These are phyloP conservation scores for Tyto alba DNA, from an alignment of 2,113 vertebrate species.

Conservation along the genomic window DNA sequence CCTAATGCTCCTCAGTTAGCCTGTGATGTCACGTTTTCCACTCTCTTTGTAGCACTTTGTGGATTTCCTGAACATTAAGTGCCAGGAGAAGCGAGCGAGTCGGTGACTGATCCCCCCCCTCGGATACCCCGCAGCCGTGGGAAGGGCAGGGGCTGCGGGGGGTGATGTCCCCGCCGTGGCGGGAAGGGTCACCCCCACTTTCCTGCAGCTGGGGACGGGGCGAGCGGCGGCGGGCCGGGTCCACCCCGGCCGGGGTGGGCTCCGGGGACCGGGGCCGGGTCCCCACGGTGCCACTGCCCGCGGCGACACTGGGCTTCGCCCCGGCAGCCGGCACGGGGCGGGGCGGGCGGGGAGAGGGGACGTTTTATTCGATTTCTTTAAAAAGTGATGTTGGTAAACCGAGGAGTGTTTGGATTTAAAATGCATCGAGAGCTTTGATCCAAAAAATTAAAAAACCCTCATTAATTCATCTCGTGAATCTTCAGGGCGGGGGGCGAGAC, in stretches of 20 bases:
- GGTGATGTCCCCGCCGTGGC: neutral
- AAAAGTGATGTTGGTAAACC: neutral
- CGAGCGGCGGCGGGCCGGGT: neutral
- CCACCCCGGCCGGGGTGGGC: neutral
- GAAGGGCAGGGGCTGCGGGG: neutral
- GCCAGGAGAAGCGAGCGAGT: neutral
- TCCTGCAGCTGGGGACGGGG: neutral
- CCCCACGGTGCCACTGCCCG: neutral
- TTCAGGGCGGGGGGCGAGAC: neutral
- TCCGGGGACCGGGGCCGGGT: neutral
- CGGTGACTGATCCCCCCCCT: neutral
- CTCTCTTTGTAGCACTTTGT: conserved; percentile 30
- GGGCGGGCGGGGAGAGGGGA: no score
- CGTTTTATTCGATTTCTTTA: accelerated
- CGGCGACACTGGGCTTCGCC: neutral
- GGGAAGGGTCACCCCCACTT: neutral
- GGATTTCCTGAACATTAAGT: conserved; percentile 62
- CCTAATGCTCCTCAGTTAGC: conserved; percentile 26
- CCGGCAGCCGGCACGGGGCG: no score
- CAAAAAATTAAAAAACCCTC: neutral
- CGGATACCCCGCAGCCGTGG: neutral
- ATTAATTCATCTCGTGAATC: no score
- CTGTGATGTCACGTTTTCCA: conserved; percentile 67
- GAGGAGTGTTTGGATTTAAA: neutral
- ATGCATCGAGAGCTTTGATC: neutral